Percentiles rank a stretch among this genome's conserved stretches.
These are phyloP conservation scores for Ia io DNA, from an alignment of 2,113 vertebrate genomes.

Conservation along the genomic window DNA sequence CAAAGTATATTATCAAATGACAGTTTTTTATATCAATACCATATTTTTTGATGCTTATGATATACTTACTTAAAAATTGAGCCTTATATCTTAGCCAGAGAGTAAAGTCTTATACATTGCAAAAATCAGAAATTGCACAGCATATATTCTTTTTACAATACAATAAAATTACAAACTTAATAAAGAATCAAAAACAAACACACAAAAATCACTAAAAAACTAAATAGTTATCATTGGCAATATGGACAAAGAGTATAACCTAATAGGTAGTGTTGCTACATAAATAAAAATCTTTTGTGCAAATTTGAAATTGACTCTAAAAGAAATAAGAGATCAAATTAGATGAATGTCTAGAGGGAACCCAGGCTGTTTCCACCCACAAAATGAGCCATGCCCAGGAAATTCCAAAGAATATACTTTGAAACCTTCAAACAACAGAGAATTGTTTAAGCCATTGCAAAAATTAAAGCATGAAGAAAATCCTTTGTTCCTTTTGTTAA, in stretches of 20 bases:
- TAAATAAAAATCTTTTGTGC: not conserved
- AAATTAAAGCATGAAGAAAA: not conserved
- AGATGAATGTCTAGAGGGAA: not conserved
- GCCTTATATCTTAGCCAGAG: not conserved
- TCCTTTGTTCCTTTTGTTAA: not conserved
- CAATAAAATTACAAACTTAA: not conserved
- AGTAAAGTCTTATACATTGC: not conserved
- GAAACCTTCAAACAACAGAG: not conserved
- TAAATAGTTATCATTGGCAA: not conserved
- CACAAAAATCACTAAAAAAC: not conserved
- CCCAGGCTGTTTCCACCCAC: not conserved
- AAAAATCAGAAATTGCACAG: not conserved
- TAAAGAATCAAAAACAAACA: not conserved
- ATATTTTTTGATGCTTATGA: not conserved
- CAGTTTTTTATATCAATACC: not conserved
- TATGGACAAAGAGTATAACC: not conserved
- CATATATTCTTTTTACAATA: not conserved
- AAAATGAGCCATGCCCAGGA: not conserved
- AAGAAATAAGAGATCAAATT: not conserved
- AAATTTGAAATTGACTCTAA: not conserved
- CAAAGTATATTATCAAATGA: not conserved
- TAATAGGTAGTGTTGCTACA: not conserved
- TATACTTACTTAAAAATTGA: not conserved
- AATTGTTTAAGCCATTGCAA: not conserved
- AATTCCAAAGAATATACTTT: not conserved